Base-by-base conservation (phyloP, 2,113 vertebrate species). In the Promerops cafer region DNA sequence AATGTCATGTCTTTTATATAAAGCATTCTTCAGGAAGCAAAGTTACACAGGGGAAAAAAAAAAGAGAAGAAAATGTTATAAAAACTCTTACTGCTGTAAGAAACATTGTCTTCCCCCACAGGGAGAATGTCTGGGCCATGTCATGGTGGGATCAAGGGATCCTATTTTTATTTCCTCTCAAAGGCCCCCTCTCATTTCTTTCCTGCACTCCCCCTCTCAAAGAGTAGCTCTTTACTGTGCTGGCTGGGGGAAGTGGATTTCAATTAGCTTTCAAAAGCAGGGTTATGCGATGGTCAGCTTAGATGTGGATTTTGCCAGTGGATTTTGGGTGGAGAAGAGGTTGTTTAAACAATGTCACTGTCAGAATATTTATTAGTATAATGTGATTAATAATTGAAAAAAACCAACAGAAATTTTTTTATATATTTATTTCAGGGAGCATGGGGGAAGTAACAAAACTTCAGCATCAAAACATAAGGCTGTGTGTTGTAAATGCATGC, bases 1-100 rank as follows among this genome's bases (percentile, higher is more conserved):
- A 97, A 96, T 95, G 96, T 96, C 90, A 79, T 87, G 83, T 97
- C 94, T 97, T 95, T 96, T 97, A 89, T 88, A 85, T 77, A 94
- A 95, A 96, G 83, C 91, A 77, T 96, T 96, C 81, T 96, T 96
- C 94, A 97, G 95, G 95, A 97, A 97, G 75, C 86, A 57, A 47
- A 92, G 83, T 95, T 95, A 89, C 82, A 63, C 42, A 1, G 83
- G 71, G 65, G 2, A 1, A 6, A 2, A 39, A 50, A 50, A 54
- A 54, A 44, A 47, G 22, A 50, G 24, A 27, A 33, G 30, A 94
- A 86, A 87, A 92, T 13, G 59, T 90, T 96, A 63, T 52, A 94
- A 95, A 96, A 97, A 86, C 83, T 78, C 81, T 95, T 57, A 60
- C 45, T 92, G 89, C 81, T 72, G 18, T 94, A 91, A 90, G 92